phyloP scores from a whole-genome alignment of 2,797 vertebrate species.

The Mus caroli region DNA sequence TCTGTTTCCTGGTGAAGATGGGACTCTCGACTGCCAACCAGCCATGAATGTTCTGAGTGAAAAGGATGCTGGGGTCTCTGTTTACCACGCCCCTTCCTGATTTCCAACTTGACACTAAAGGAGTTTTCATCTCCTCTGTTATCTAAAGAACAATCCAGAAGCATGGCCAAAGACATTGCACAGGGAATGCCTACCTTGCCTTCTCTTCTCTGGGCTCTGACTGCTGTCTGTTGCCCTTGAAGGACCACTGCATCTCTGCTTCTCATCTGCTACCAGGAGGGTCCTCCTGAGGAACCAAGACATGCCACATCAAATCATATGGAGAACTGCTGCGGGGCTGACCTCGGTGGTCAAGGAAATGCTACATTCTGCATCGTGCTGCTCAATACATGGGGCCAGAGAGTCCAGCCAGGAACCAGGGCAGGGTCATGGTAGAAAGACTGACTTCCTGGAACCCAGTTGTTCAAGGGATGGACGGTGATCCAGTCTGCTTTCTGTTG shows the following conservation, averaged over 20 bases:
- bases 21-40: neutral
- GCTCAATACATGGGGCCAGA: fast-evolving
- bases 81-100: neutral
- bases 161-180: too few species aligned
- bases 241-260: neutral
- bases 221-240: neutral
- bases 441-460: neutral
- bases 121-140: neutral
- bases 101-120: neutral
- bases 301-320: neutral
- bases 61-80: neutral
- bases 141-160: neutral
- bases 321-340: neutral
- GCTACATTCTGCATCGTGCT: fast-evolving
- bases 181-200: neutral
- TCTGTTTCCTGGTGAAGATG: neutral
- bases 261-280: neutral
- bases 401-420: neutral
- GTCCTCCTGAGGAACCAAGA: neutral
- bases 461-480: neutral
- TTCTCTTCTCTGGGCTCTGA: neutral
- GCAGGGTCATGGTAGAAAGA: neutral
- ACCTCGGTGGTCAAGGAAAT: fast-evolving
- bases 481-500: neutral
- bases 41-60: neutral